phyloP scores from a whole-genome alignment of 2,888 invertebrate species.

The Nesidiocoris tenuis region DNA sequence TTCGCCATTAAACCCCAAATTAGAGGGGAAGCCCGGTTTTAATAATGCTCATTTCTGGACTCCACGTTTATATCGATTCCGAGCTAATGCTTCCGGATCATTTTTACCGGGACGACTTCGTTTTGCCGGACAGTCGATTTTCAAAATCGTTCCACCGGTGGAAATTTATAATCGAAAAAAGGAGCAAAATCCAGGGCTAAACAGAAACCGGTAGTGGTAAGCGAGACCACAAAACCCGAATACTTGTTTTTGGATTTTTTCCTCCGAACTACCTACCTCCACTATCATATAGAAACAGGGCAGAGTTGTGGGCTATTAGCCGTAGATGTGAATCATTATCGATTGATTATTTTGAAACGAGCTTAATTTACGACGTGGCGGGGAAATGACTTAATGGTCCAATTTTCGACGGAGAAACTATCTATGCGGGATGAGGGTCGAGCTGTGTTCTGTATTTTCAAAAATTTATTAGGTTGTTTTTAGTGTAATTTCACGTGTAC shows the following conservation, averaged over 20 bases:
- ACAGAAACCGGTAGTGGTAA: not conserved
- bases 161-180: not conserved
- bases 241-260: not conserved
- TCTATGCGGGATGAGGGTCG: not conserved
- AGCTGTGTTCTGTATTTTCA: slow-evolving; percentile 12
- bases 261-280: too few relatives aligned
- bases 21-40: too few relatives aligned
- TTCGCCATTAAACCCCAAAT: too few relatives aligned
- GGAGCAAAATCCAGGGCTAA: not conserved
- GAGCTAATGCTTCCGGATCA: too few relatives aligned
- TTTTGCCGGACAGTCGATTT: not conserved
- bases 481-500: slow-evolving; percentile 23
- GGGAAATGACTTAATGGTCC: slow-evolving; percentile 33
- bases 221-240: not conserved
- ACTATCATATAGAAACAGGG: not conserved
- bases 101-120: too few relatives aligned
- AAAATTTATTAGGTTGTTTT: slow-evolving; percentile 40
- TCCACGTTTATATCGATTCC: too few relatives aligned
- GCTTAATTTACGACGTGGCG: slow-evolving; percentile 42
- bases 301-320: slow-evolving; percentile 10
- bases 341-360: slow-evolving; percentile 39
- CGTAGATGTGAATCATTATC: slow-evolving; percentile 38
- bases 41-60: too few relatives aligned
- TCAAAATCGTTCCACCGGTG: not conserved
- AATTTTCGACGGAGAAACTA: slow-evolving; percentile 15